Base-by-base conservation (phyloP, 2,113 vertebrate species). In the Rhipidura dahli region DNA sequence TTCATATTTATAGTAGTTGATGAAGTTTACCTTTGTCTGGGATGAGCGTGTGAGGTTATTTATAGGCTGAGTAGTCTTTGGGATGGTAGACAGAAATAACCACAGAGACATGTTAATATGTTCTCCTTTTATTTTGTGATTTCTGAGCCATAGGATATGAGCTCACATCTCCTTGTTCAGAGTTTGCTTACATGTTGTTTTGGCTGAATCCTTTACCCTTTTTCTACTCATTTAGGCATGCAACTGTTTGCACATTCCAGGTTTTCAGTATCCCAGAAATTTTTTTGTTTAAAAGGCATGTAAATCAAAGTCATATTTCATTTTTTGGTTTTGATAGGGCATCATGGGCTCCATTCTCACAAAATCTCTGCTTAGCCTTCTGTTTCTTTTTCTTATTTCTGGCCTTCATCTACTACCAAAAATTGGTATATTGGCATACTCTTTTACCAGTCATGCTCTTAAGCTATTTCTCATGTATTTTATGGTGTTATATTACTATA, bases 351-450 rank as follows among this genome's bases (percentile, higher is more conserved):
- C 63, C 70, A 18, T 42, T 69, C 20, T 75, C 66, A 21, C 31
- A 13, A 89, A 93, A 85, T 70, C 13, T 17, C 14, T 77, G 8
- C 66, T 94, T 49, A 76, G 16, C 14, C 13, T 89, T 77, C 50
- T 77, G 33, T 35, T 78, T 49, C 5, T 84, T 95, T 63, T 85
- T 79, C 37, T 68, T 59, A 5, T 86, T 79, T 71, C 49, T 76
- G n/a, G 45, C 16, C 20, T 65, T 81, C 24, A 44, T 33, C 20
- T 68, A 5, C 44, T 82, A 27, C 24, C 0, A 0, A 57, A 65
- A 87, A 78, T 9, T 53, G 13, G 7, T 59, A 10, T 75, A 42
- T 49, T 64, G 49, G 7, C 57, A 51, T 65, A 64, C 7, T 51
- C 40, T 37, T 85, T 87, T 50, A 66, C 12, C 22, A 75, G 1